Evolutionary conservation across 2,797 vertebrate species (phyloP), one percentile per base, ranked within the genome.

Genomic region (Discoglossus pictus): DNA sequence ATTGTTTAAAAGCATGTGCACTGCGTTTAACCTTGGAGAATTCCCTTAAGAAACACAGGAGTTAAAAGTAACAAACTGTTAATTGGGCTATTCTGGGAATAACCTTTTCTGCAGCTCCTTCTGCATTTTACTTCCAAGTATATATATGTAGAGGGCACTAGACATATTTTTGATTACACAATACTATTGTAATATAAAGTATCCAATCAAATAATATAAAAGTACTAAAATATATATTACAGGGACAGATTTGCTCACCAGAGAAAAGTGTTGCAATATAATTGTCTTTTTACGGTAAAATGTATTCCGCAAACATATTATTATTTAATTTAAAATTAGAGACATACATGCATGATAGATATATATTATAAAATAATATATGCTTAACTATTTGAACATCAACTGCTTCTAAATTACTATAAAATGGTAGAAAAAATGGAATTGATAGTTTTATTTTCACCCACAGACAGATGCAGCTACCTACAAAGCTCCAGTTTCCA

Each of bases 111-210:
- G 16, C 38, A 20, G 12, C 50, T 42, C 48, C 66, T 31, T 38
- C 21, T 11, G 42, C 50, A 20, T 34, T 5, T 43, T 35, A n/a
- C n/a, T n/a, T n/a, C n/a, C n/a, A n/a, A n/a, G n/a, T n/a, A n/a
- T n/a, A n/a, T n/a, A n/a, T n/a, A n/a, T n/a, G n/a, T n/a, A 35
- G 18, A 58, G 13, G n/a, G 10, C 16, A 11, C 55, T 63, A 42
- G 50, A 70, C 68, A 63, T 52, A 56, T 56, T 43, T 70, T 68
- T 68, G 61, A 68, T 68, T 70, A 70, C 52, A 70, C 56, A 36
- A 9, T 63, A 42, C 60, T 43, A 70, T 31, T 64, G 42, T 20
- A 62, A 72, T 65, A 66, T 46, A 64, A 56, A 43, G 52, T 34
- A 40, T 54, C 65, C 62, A 73, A 62, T 72, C 64, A 75, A 72